A percentile compares a stretch with the other conserved stretches of the same genome.
Evolutionary conservation across 2,797 vertebrate species (phyloP).

Genomic region (Loris lydekkerianus): DNA sequence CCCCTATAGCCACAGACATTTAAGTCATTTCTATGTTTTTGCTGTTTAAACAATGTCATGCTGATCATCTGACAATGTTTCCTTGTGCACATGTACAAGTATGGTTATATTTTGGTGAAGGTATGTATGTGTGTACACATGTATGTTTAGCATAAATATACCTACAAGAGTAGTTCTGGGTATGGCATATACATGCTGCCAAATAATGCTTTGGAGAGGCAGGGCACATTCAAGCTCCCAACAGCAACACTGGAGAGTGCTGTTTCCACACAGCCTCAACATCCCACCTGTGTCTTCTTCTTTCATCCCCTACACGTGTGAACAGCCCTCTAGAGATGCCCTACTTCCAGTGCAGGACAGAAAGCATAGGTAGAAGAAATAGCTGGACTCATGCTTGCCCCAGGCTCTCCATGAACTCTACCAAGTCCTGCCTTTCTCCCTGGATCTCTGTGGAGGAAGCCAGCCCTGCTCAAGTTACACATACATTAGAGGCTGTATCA

Average conservation of each 20-base stretch:
- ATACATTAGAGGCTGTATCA: not conserved
- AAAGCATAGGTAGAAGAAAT: not conserved
- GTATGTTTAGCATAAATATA: not conserved
- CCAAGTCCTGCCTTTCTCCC: not conserved
- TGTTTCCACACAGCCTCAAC: not conserved
- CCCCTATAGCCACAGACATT: not conserved
- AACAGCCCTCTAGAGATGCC: not conserved
- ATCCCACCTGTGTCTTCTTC: not conserved
- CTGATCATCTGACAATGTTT: not conserved
- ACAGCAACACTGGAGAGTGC: not conserved
- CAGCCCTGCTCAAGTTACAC: not conserved
- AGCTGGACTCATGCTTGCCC: not conserved
- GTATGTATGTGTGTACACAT: fast-evolving
- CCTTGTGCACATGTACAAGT: not conserved
- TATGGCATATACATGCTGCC: no score
- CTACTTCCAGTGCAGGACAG: not conserved
- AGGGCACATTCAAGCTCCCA: not conserved
- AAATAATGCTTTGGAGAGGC: not conserved
- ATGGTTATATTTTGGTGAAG: not conserved
- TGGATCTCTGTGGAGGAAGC: not conserved
- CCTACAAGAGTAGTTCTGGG: not conserved
- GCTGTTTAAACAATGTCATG: not conserved
- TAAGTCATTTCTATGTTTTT: not conserved
- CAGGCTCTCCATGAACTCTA: not conserved
- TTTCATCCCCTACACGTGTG: not conserved